Evolutionary conservation across 1,140 invertebrate species (phyloP).

Genomic region (Lepeophtheirus salmonis): DNA sequence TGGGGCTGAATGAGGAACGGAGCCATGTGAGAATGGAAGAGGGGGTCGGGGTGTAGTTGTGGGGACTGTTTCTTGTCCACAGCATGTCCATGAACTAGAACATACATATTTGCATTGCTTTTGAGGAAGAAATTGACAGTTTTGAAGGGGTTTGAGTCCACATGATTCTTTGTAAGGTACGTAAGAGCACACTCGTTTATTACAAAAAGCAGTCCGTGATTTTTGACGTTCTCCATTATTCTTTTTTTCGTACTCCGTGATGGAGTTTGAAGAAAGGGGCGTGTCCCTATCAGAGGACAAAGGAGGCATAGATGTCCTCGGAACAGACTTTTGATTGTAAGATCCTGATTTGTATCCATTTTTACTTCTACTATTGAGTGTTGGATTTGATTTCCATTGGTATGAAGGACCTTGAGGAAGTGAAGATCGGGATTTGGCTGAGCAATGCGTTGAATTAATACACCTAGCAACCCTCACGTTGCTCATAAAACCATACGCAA

Average conservation of each 20-base stretch:
- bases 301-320: background rate
- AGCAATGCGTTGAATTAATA: too few species aligned
- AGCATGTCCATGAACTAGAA: background rate
- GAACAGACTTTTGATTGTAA: background rate
- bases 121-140: background rate
- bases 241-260: background rate
- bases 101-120: background rate
- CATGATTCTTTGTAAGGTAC: background rate
- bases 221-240: too few species aligned
- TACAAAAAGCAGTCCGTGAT: too few species aligned
- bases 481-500: background rate
- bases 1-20: background rate
- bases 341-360: too few species aligned
- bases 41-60: background rate
- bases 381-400: background rate
- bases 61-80: background rate
- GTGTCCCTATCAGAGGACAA: background rate
- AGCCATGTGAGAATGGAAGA: background rate
- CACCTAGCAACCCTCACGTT: background rate
- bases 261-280: background rate
- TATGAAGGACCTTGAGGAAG: background rate
- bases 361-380: too few species aligned
- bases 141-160: background rate
- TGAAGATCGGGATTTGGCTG: background rate
- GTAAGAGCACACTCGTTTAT: background rate